These are phyloP conservation scores for Physeter macrocephalus DNA, from an alignment of 2,113 vertebrate species.

Conservation along the genomic window DNA sequence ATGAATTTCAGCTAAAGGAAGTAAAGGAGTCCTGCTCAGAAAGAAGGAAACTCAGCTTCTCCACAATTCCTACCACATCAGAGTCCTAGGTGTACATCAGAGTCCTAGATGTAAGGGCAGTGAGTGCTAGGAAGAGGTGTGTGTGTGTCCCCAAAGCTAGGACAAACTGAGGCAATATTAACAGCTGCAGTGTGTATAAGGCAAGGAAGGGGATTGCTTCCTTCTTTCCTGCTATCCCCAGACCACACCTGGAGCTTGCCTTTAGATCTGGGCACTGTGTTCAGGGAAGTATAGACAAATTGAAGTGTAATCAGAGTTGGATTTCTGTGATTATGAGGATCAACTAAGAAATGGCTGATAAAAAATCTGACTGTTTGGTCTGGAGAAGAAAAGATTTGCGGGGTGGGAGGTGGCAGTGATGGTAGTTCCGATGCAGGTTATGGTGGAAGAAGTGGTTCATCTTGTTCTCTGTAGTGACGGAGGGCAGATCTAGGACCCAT, in stretches of 20 bases:
- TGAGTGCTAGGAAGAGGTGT: background rate
- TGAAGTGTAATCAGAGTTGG: background rate
- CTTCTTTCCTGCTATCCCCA: background rate
- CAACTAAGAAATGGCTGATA: background rate
- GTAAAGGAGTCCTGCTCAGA: background rate
- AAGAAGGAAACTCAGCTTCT: background rate
- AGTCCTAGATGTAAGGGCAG: background rate
- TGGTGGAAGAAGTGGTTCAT: background rate
- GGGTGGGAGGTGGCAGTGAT: background rate
- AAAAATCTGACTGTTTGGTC: background rate
- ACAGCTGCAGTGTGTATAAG: too few species aligned
- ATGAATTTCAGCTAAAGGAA: background rate
- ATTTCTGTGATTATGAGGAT: background rate
- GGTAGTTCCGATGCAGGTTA: background rate
- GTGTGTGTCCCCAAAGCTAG: background rate
- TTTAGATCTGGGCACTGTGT: background rate
- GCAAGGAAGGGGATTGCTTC: background rate
- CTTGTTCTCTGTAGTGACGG: background rate
- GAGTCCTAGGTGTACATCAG: background rate
- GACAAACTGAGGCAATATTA: background rate
- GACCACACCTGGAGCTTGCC: background rate
- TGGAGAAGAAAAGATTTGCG: background rate
- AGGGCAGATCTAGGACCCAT: background rate
- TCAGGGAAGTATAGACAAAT: background rate
- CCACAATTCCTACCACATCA: background rate